Conservation (phyloP, 2,113 vertebrate species). For the Calyptomena viridis region DNA sequence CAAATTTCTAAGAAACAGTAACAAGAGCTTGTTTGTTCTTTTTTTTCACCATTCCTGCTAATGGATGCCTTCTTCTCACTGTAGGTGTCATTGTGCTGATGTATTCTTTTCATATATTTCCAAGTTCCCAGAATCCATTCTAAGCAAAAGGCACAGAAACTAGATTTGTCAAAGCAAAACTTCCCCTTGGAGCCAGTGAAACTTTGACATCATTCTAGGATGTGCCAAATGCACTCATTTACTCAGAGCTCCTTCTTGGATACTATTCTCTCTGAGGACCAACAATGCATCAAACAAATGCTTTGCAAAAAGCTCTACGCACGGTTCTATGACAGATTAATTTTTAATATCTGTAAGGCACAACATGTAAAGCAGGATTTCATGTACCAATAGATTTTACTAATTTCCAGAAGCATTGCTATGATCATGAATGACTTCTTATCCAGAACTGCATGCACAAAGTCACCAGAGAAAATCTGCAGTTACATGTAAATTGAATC, state of each 20-base stretch:
- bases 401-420: conserved; percentile 24
- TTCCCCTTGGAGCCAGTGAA: not conserved
- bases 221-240: not conserved
- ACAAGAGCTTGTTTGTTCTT: not conserved
- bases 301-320: conserved; percentile 34
- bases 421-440: not conserved
- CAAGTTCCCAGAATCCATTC: not conserved
- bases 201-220: conserved; percentile 5
- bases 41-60: not conserved
- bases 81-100: not conserved
- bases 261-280: not conserved
- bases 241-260: conserved; percentile 6
- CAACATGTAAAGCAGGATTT: conserved; percentile 15
- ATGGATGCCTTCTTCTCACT: not conserved
- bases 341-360: conserved; percentile 51
- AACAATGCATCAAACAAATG: conserved; percentile 35
- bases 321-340: conserved; percentile 31
- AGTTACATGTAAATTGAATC: not conserved
- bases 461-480: not conserved
- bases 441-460: not conserved
- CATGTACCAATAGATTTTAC: conserved; percentile 11
- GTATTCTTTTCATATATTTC: conserved; percentile 39
- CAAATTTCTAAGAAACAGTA: not conserved
- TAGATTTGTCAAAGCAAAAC: conserved; percentile 40
- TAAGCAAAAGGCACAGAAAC: conserved; percentile 14